Base-by-base conservation (phyloP, 2,888 invertebrate genomes). In the Xestia c-nigrum region DNA sequence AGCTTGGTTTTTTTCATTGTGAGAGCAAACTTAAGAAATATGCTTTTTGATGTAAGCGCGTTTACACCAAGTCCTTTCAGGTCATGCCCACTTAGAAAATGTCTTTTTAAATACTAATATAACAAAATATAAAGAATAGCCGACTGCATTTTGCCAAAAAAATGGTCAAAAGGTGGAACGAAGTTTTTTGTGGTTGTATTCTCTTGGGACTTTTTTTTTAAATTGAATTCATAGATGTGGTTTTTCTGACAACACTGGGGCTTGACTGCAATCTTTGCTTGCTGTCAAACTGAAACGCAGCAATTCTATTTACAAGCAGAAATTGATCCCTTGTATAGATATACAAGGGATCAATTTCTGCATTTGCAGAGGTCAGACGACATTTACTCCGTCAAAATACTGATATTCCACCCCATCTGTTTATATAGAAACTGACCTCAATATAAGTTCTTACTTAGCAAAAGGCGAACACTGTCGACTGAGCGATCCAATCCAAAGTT, bases 401-500 rank as follows among this genome's bases (percentile, higher is more conserved):
- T 47, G 43, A 74, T 40, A 50, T 31, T 61, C n/a, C 0, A 14
- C 10, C 19, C 46, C 57, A 73, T 38, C 38, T 59, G 38, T 47
- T 59, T 16, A 38, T 14, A 31, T 43, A 31, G 5, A 3, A 72
- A 38, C 21, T 59, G 24, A 80, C 16, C 50, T 3, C 16, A 68
- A 74, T 68, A 38, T 64, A 73, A 79, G 40, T 50, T 38, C 43
- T 63, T 63, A 46, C 63, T 31, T 50, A 10, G 19, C 19, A 55
- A 66, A 77, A 61, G 21, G 38, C 43, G 16, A 31, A 50, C 12
- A 63, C 1, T 31, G 31, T 9, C 6, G 52, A 59, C 38, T 66
- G 72, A 67, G 80, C 67, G 43, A 68, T 74, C 55, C 61, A 57
- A 67, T 74, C 64, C 68, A 74, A 74, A 68, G 12, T 63, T 47